These are phyloP conservation scores for Globodera ellingtonae DNA, from an alignment of 1,140 invertebrate genomes.

Conservation along the genomic window DNA sequence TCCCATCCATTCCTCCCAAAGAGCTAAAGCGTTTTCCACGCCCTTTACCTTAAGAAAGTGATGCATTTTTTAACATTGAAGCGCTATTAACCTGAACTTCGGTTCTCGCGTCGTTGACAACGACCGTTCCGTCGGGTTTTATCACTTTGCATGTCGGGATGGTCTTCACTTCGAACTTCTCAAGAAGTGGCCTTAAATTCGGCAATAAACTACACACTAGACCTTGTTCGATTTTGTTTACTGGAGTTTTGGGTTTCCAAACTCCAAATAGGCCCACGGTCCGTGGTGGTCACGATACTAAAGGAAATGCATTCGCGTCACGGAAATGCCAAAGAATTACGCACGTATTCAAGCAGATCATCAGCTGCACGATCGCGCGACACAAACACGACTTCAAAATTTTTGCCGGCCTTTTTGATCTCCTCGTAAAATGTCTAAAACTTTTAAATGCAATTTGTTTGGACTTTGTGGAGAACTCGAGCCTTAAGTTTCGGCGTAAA, in stretches of 20 bases:
- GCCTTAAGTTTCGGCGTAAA: constrained; percentile 63
- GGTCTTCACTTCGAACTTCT: constrained; percentile 61
- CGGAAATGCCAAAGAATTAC: background rate
- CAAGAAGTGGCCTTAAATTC: constrained; percentile 46
- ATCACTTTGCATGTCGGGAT: constrained; percentile 60
- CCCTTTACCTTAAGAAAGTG: constrained; percentile 34
- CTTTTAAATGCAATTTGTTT: background rate
- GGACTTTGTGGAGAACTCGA: constrained; percentile 29
- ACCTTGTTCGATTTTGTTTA: constrained; percentile 14
- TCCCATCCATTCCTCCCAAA: constrained; percentile 55
- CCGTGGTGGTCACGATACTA: constrained; percentile 57
- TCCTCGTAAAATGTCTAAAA: constrained; percentile 63
- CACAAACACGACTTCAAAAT: constrained; percentile 62
- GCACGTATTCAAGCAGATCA: constrained; percentile 44
- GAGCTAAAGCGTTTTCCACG: constrained; percentile 21
- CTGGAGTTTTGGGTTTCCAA: constrained; percentile 53
- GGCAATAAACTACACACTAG: background rate
- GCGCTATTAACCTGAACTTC: constrained; percentile 50
- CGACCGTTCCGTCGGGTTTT: constrained; percentile 60
- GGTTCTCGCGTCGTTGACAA: constrained; percentile 62
- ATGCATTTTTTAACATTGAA: background rate
- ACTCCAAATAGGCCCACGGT: constrained; percentile 52
- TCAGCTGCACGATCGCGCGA: constrained; percentile 52
- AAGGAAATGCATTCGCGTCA: background rate
- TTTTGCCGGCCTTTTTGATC: constrained; percentile 51